A percentile compares a stretch with the other conserved stretches of the same genome.
Evolutionary conservation across 2,888 invertebrate genomes (phyloP).

Genomic region (Macrophya annulata): DNA sequence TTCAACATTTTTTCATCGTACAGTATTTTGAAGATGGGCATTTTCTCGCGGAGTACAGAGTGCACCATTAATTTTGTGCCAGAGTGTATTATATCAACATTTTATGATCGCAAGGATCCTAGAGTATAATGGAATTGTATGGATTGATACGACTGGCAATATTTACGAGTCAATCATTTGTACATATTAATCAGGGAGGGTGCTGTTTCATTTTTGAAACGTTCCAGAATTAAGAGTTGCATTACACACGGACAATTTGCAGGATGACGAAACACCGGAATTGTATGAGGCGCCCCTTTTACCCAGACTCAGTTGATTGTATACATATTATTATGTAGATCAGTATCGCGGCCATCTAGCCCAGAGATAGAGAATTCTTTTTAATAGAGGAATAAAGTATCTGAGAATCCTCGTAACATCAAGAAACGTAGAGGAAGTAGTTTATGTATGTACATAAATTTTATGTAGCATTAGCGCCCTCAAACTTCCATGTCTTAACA

Average conservation of each 20-base stretch:
- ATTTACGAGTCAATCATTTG: background rate
- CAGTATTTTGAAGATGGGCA: too few relatives aligned
- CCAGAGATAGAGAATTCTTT: background rate
- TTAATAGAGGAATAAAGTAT: background rate
- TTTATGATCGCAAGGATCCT: background rate
- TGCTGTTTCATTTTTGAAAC: slow-evolving; percentile 6
- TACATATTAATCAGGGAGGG: slow-evolving; percentile 12
- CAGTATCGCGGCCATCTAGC: background rate
- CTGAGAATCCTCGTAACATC: background rate
- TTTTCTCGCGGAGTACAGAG: too few relatives aligned
- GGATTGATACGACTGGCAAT: background rate
- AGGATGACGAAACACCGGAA: background rate
- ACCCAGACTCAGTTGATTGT: background rate
- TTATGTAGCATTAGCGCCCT: slow-evolving; percentile 7
- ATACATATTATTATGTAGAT: background rate
- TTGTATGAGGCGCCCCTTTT: background rate
- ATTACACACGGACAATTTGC: background rate
- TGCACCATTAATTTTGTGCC: too few relatives aligned
- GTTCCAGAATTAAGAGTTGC: background rate
- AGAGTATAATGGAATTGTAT: slow-evolving; percentile 40
- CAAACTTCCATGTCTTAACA: slow-evolving; percentile 30
- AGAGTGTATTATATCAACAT: background rate
- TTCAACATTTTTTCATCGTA: too few relatives aligned
- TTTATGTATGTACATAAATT: background rate
- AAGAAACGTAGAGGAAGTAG: background rate